Base-by-base conservation (phyloP, 2,888 invertebrate species). In the Vesta saturnalis region DNA sequence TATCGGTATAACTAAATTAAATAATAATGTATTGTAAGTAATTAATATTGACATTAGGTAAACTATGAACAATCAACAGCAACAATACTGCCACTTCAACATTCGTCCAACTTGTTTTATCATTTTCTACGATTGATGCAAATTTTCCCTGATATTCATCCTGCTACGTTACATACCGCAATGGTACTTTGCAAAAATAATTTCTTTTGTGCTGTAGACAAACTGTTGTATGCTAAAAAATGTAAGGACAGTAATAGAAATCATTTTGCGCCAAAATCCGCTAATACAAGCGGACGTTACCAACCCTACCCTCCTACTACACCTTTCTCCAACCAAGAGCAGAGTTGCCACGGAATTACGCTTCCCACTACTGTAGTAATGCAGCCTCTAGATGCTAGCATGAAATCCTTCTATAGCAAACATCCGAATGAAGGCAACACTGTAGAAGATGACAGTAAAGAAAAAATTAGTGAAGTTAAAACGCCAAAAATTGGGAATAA, bases 91-190 rank as follows among this genome's bases (percentile, higher is more conserved):
- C 74, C 79, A 14, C 72, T 78, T 52, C 78, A 80, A 57, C 77
- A 80, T 60, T 80, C 82, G 1, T 80, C 82, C 6, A 81, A 77
- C 22, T 81, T 82, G 57, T 84, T 84, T 70, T 83, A 82, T 74
- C 79, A 83, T 67, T 84, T 83, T 70, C 72, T 83, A 8, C 79
- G 83, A 12, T 72, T 84, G 54, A 83, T 83, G 83, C 83, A 84
- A 74, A 74, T 83, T 10, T 84, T 84, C 74, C 83, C 84, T 0
- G 82, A 82, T 52, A 80, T 82, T 0, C 84, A 84, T 75, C 84
- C 84, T 14, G 83, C 84, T 1, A 82, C 83, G 2, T 67, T 84
- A 6, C 84, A 84, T 69, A 81, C 83, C 0, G 82, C 83, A 0
- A 73, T 84, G 67, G 75, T 76, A 21, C 66, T 83, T 49, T 82